These are phyloP conservation scores for Platerodrilus igneus DNA, from an alignment of 2,888 invertebrate genomes.

Conservation along the genomic window DNA sequence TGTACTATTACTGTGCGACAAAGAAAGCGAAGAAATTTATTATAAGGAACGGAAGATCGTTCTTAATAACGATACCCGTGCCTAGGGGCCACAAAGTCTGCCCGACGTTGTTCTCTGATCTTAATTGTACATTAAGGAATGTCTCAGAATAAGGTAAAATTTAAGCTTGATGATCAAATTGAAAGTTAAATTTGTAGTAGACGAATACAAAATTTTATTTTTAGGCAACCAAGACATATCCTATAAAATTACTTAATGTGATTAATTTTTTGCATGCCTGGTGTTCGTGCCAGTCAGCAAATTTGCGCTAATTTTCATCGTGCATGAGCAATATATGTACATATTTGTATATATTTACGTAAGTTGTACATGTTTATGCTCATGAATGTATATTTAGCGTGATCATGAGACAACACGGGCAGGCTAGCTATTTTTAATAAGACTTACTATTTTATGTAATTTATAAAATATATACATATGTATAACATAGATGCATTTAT, in stretches of 20 bases:
- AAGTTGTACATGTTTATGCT: conserved; percentile 25
- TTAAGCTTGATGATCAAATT: too few relatives aligned
- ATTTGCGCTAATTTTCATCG: conserved; percentile 44
- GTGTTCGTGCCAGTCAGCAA: conserved; percentile 43
- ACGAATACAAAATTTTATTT: too few relatives aligned
- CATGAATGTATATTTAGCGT: conserved; percentile 43
- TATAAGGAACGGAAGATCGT: conserved; percentile 95
- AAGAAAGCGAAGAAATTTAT: conserved; percentile 96
- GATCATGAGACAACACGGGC: conserved; percentile 51
- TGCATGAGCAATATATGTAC: conserved; percentile 22
- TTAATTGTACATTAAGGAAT: too few relatives aligned
- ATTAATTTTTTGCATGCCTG: conserved; percentile 42
- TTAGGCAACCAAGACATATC: too few relatives aligned
- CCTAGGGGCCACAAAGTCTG: conserved; percentile 67
- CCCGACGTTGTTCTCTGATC: conserved; percentile 64
- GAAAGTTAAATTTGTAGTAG: too few relatives aligned
- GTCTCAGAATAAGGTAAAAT: too few relatives aligned
- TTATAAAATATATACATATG: too few relatives aligned
- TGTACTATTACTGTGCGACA: conserved; percentile 90
- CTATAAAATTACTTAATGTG: too few relatives aligned
- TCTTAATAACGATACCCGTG: conserved; percentile 55
- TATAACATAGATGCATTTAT: too few relatives aligned
- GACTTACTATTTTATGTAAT: too few relatives aligned
- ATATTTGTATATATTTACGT: too few relatives aligned
- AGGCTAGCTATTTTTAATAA: conserved; percentile 47